These are phyloP conservation scores for Hydrolagus affinis DNA, from an alignment of 2,113 vertebrate species.

Conservation along the genomic window DNA sequence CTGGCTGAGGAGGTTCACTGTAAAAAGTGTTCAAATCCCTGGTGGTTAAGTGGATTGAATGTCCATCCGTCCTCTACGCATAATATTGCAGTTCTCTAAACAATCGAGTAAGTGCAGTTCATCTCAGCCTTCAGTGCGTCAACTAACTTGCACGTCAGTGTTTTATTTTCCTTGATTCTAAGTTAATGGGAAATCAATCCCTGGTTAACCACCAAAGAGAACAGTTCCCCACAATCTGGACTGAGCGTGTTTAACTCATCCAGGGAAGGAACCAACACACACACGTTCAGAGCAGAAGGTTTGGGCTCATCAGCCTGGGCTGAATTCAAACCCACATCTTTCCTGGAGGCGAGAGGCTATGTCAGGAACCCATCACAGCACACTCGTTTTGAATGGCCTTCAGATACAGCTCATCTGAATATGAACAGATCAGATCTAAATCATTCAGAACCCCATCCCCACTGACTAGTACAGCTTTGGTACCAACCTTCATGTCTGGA, in stretches of 20 bases:
- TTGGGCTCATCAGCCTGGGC: not conserved
- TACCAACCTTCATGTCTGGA: not conserved
- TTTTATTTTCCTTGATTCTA: too few species aligned
- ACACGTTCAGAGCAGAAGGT: not conserved
- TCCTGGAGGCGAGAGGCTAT: not conserved
- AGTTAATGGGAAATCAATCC: too few species aligned
- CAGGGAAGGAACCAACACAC: too few species aligned
- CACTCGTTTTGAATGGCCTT: not conserved
- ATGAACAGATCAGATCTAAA: not conserved
- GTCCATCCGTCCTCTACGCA: too few species aligned
- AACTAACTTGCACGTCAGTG: too few species aligned
- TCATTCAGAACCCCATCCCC: not conserved
- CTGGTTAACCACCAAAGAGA: too few species aligned
- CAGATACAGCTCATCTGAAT: not conserved
- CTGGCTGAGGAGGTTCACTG: not conserved
- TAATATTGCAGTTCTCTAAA: too few species aligned
- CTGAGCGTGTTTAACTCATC: too few species aligned
- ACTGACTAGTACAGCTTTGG: not conserved
- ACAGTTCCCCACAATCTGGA: too few species aligned
- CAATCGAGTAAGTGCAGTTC: too few species aligned
- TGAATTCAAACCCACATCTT: not conserved
- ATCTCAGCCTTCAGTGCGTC: too few species aligned
- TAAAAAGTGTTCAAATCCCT: not conserved
- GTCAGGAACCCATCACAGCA: not conserved
- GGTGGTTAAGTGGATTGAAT: too few species aligned